These are phyloP conservation scores for Cheilosia pagana DNA, from an alignment of 2,888 invertebrate species.

Conservation along the genomic window DNA sequence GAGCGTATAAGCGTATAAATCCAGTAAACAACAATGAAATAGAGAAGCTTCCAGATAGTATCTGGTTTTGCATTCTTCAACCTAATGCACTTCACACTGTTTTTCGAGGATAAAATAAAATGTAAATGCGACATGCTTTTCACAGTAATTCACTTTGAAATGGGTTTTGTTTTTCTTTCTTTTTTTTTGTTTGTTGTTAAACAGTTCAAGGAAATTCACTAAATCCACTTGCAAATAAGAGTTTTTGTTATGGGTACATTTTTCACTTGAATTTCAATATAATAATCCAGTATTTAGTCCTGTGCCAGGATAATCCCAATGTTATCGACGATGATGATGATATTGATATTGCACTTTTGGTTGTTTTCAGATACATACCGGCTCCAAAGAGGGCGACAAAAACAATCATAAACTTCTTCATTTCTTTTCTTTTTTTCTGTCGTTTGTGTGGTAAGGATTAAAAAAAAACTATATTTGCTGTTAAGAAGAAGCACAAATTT, in stretches of 20 bases:
- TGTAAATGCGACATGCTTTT: slow-evolving; percentile 6
- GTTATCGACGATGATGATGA: slow-evolving; percentile 55
- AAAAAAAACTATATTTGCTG: slow-evolving; percentile 34
- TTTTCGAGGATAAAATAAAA: slow-evolving; percentile 8
- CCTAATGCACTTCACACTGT: slow-evolving; percentile 26
- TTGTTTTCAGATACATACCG: slow-evolving; percentile 85
- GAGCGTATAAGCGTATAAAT: slow-evolving; percentile 18
- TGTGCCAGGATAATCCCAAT: slow-evolving; percentile 65
- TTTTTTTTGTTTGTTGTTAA: not conserved
- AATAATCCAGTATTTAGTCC: slow-evolving; percentile 41
- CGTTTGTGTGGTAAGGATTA: slow-evolving; percentile 59
- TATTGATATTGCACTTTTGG: slow-evolving; percentile 61
- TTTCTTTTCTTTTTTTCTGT: slow-evolving; percentile 78
- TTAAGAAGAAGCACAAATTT: slow-evolving; percentile 35
- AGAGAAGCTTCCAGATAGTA: slow-evolving; percentile 39
- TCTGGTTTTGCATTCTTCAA: slow-evolving; percentile 5
- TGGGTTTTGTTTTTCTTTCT: not conserved
- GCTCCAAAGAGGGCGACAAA: slow-evolving; percentile 88
- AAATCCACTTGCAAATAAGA: slow-evolving; percentile 17
- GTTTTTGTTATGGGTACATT: slow-evolving; percentile 11
- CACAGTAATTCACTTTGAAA: slow-evolving; percentile 52
- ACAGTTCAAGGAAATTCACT: slow-evolving; percentile 40
- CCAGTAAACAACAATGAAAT: slow-evolving; percentile 9
- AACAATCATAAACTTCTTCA: slow-evolving; percentile 84
- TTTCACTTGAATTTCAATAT: slow-evolving; percentile 50